A percentile compares a stretch with the other conserved stretches of the same genome.
phyloP scores from a whole-genome alignment of 2,888 invertebrate species.

The Lumbricus terrestris region DNA sequence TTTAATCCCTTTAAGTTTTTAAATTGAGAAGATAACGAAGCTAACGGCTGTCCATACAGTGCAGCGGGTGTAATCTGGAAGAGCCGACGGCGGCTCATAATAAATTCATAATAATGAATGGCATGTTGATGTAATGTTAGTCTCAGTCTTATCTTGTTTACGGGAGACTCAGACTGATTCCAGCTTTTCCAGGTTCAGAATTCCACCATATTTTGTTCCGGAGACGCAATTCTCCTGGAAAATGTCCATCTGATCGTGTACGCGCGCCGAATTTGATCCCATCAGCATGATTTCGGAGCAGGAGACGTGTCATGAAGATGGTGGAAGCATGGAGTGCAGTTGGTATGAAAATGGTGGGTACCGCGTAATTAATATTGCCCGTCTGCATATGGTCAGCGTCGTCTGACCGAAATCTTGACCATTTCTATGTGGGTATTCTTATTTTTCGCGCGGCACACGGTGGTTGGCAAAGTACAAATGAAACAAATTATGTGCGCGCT shows the following conservation, averaged over 20 bases:
- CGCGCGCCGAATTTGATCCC: neutral
- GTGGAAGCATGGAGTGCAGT: neutral
- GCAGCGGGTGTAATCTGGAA: neutral
- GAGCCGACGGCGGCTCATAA: constrained; percentile 3
- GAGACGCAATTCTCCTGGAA: neutral
- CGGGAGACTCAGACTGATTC: neutral
- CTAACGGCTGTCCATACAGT: neutral
- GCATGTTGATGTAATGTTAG: neutral
- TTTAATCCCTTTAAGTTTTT: too few species aligned
- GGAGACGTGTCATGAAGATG: constrained; percentile 18
- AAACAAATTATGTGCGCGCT: neutral
- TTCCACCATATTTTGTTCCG: neutral
- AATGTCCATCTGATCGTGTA: neutral
- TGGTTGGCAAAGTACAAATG: neutral
- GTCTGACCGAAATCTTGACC: neutral
- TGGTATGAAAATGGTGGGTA: constrained; percentile 7
- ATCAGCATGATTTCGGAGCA: constrained; percentile 9
- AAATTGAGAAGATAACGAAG: neutral
- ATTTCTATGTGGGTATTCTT: neutral
- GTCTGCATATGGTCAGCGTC: neutral
- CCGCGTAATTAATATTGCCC: neutral
- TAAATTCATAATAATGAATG: neutral
- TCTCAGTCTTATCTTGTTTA: neutral
- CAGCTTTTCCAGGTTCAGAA: neutral
- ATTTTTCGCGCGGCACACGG: neutral